phyloP scores from a whole-genome alignment of 2,888 invertebrate genomes.

The Mamestra brassicae region DNA sequence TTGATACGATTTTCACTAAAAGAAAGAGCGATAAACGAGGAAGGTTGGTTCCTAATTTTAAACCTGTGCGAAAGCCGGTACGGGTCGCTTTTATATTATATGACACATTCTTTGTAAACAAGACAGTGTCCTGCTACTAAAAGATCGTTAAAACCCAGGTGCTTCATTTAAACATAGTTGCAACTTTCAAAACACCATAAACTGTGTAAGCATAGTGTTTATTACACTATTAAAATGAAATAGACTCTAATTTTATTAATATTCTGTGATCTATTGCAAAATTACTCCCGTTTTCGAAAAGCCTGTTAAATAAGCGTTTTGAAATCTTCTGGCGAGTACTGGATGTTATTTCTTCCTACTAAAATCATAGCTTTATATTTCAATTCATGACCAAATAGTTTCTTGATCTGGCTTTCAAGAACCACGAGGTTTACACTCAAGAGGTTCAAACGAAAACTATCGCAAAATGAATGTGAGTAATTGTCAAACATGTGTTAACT shows the following conservation, averaged over 20 bases:
- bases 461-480: neutral
- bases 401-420: neutral
- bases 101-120: too few relatives aligned
- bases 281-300: neutral
- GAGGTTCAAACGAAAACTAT: too few relatives aligned
- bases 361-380: too few relatives aligned
- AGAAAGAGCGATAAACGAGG: too few relatives aligned
- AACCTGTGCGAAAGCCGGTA: too few relatives aligned
- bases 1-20: too few relatives aligned
- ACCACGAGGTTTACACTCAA: neutral
- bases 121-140: neutral
- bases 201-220: constrained; percentile 10
- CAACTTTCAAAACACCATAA: constrained; percentile 18
- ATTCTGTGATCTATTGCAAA: neutral
- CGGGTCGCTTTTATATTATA: too few relatives aligned
- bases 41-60: too few relatives aligned
- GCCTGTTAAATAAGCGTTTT: too few relatives aligned
- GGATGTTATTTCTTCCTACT: neutral
- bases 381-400: neutral
- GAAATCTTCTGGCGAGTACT: neutral
- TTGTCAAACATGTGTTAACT: neutral
- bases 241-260: constrained; percentile 18
- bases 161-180: constrained; percentile 26
- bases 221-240: constrained; percentile 20
- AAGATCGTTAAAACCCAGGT: neutral